phyloP scores from a whole-genome alignment of 2,113 vertebrate species.

The Chaenocephalus aceratus region DNA sequence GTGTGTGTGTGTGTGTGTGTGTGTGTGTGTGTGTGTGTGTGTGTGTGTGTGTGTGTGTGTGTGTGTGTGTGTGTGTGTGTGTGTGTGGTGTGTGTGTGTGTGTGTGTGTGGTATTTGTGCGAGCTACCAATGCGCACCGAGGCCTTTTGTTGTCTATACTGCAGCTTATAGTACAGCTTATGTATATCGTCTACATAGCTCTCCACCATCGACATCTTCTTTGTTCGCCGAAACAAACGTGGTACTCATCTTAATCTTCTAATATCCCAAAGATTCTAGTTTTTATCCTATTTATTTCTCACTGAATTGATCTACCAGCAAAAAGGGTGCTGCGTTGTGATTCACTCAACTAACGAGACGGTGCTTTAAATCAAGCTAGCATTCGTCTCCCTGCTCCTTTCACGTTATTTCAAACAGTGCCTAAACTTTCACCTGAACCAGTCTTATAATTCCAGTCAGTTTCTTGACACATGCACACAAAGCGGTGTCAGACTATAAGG shows the following conservation, averaged over 20 bases:
- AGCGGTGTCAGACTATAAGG: constrained; percentile 24
- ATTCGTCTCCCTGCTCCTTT: constrained; percentile 43
- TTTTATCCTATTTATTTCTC: constrained; percentile 76
- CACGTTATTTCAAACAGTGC: constrained; percentile 67
- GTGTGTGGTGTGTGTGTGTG: constrained; percentile 24
- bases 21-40: too few relatives aligned
- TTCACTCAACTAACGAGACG: constrained; percentile 47
- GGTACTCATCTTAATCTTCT: constrained; percentile 68
- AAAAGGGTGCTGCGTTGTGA: constrained; percentile 47
- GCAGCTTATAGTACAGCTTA: constrained; percentile 62
- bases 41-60: constrained; percentile 30
- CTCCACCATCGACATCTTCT: constrained; percentile 47
- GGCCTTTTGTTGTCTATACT: constrained; percentile 55
- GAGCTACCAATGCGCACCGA: constrained; percentile 42
- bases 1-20: constrained; percentile 36
- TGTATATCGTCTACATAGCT: constrained; percentile 58
- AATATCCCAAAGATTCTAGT: constrained; percentile 75
- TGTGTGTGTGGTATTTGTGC: constrained; percentile 32
- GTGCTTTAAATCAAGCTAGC: constrained; percentile 41
- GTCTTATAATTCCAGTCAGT: constrained; percentile 24
- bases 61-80: constrained; percentile 10
- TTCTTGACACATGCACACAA: not conserved
- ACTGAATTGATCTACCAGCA: constrained; percentile 57
- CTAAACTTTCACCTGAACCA: constrained; percentile 54
- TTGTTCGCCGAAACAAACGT: constrained; percentile 60